Evolutionary conservation across 2,888 invertebrate species (phyloP), one percentile per base, ranked within the genome.

Genomic region (Pristionchus entomophagus): DNA sequence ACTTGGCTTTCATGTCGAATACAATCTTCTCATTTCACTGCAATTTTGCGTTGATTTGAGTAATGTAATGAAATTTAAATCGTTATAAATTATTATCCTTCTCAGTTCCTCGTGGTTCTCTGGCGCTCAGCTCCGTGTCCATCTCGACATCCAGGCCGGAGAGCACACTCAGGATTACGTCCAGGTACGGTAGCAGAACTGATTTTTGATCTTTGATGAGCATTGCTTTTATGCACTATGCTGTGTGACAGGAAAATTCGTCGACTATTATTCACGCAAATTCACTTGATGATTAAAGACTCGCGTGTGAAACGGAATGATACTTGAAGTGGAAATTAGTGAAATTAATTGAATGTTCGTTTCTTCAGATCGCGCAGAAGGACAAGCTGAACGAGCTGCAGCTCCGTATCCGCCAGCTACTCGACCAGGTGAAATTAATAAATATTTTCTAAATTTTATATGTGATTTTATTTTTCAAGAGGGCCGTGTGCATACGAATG

Each of bases 81-180:
- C n/a, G n/a, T n/a, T n/a, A n/a, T n/a, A n/a, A n/a, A n/a, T n/a
- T n/a, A n/a, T n/a, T n/a, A n/a, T 92, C 14, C 49, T 29, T 26
- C 26, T 41, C 86, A 85, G 85, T 38, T 86, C 91, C 22, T 86
- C 91, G 17, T 91, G 99, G 99, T 99, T 99, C 94, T 97, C 97
- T 94, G 98, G 99, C 84, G 97, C 97, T 41, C 98, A 99, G 94
- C 94, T 99, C 96, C 94, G 96, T 91, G 96, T 99, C 2, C 99
- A 99, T 94, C 95, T 99, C 88, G 98, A 99, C 93, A 98, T 99
- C 91, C 97, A 99, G 96, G 98, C 98, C 83, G 99, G 99, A 86
- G 99, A 99, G 94, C 98, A 99, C 95, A 97, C 99, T 22, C 96
- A 98, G 87, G 98, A 99, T 94, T 99, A 99, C 94, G 97, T 97